Evolutionary conservation across 2,113 vertebrate species (phyloP), one percentile per base, ranked within the genome.

Genomic region (Hylia prasina): DNA sequence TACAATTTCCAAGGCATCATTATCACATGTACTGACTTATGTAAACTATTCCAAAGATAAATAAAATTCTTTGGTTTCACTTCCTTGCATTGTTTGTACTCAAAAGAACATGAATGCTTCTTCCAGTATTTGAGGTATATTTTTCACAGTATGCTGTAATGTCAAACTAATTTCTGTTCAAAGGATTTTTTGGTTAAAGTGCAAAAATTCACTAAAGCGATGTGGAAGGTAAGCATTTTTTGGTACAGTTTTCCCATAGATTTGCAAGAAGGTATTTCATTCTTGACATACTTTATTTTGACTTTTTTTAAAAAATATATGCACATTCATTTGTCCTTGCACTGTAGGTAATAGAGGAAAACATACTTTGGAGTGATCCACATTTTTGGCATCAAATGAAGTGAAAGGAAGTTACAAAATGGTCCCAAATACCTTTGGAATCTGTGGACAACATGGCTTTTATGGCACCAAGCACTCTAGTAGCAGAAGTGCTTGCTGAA

Each of bases 151-250:
- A 87, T 69, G 73, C 82, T 96, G 42, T 54, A 82, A 77, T 14
- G 78, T 81, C 92, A 93, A 71, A 77, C n/a, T 92, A 37, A 76
- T 94, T 94, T 79, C 61, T 94, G 23, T 88, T 97, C 61, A 83
- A 85, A 92, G 60, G 19, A 28, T 45, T 40, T 87, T 82, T 66
- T 69, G 31, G 68, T 92, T 97, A 97, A 98, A 97, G 97, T 98
- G 97, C 97, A 97, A 86, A 82, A 91, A 71, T 82, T 97, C 83
- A 92, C 42, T 77, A 78, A 91, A 84, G 69, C 65, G n/a, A 66
- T 58, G n/a, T 90, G 68, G 79, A 93, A 93, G 53, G 61, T 37
- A 88, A 90, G 73, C 60, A 78, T 86, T 86, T 80, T 94, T 78
- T n/a, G 21, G 10, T 69, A 45, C 25, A 33, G 63, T 89, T 89